Evolutionary conservation across 2,888 invertebrate species (phyloP).

Genomic region (Lobophora halterata): DNA sequence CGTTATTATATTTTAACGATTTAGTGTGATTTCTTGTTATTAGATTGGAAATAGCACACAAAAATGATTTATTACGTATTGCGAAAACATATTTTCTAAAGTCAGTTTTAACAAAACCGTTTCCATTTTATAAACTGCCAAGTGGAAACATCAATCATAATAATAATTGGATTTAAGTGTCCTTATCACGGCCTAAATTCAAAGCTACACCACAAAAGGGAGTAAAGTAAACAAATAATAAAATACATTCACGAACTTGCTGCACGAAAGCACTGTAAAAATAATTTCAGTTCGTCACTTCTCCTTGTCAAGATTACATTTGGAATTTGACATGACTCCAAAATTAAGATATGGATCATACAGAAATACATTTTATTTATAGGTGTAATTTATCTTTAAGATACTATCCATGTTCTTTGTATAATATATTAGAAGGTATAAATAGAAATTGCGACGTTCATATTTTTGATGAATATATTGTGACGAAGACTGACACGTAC

Average conservation of each 20-base stretch:
- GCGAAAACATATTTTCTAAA: too few relatives aligned
- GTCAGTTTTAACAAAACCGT: neutral
- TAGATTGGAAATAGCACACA: too few relatives aligned
- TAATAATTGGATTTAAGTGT: neutral
- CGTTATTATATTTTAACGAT: too few relatives aligned
- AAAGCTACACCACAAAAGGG: neutral
- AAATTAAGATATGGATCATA: conserved; percentile 26
- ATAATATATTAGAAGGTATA: conserved; percentile 13
- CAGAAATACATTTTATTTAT: conserved; percentile 15
- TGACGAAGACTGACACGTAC: too few relatives aligned
- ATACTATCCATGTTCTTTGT: conserved; percentile 18
- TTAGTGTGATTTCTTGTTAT: too few relatives aligned
- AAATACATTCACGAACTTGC: conserved; percentile 25
- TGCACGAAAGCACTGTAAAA: conserved; percentile 34
- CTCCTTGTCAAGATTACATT: conserved; percentile 16
- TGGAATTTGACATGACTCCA: conserved; percentile 29
- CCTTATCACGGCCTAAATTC: conserved; percentile 5
- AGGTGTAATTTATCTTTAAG: conserved; percentile 14
- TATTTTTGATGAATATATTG: conserved; percentile 10
- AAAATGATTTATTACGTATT: too few relatives aligned
- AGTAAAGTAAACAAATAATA: conserved; percentile 13
- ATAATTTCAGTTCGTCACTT: conserved; percentile 27
- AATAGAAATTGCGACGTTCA: conserved; percentile 14
- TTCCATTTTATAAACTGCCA: too few relatives aligned
- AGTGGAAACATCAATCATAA: neutral